Percentiles rank a stretch among this genome's conserved stretches.
Evolutionary conservation across 2,888 invertebrate species (phyloP).

Genomic region (Protula sp.): DNA sequence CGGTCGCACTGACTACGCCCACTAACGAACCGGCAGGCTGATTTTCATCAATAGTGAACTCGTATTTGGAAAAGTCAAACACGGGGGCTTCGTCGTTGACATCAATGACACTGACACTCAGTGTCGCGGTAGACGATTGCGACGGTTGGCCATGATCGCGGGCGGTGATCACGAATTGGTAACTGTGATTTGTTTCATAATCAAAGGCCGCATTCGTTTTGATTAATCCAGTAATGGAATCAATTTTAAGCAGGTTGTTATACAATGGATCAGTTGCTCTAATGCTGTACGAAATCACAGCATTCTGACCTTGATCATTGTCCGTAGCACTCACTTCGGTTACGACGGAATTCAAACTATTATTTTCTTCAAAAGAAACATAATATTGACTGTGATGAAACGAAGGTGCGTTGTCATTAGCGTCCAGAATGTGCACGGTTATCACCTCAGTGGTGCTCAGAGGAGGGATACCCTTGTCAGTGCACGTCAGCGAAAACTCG

Average conservation of each 20-base stretch:
- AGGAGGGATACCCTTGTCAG: not conserved
- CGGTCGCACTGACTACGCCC: not conserved
- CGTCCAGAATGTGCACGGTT: not conserved
- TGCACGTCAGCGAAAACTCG: not conserved
- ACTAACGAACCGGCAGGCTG: not conserved
- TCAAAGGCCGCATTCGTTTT: not conserved
- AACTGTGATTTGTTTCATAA: not conserved
- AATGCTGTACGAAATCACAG: not conserved
- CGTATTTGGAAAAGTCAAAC: not conserved
- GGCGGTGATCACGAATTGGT: not conserved
- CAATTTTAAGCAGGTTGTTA: not conserved
- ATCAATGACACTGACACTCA: not conserved
- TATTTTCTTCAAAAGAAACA: not conserved
- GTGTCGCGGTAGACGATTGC: not conserved
- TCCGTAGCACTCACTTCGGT: not conserved
- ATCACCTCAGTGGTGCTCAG: not conserved
- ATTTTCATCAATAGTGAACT: not conserved
- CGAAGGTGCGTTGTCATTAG: not conserved
- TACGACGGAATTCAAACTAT: not conserved
- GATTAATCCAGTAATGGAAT: not conserved
- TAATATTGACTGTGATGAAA: not conserved
- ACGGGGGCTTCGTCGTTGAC: not conserved
- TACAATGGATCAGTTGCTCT: not conserved
- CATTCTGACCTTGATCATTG: not conserved
- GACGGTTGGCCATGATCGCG: not conserved